phyloP scores from a whole-genome alignment of 2,113 vertebrate genomes.

The Rhadina sibilatrix region DNA sequence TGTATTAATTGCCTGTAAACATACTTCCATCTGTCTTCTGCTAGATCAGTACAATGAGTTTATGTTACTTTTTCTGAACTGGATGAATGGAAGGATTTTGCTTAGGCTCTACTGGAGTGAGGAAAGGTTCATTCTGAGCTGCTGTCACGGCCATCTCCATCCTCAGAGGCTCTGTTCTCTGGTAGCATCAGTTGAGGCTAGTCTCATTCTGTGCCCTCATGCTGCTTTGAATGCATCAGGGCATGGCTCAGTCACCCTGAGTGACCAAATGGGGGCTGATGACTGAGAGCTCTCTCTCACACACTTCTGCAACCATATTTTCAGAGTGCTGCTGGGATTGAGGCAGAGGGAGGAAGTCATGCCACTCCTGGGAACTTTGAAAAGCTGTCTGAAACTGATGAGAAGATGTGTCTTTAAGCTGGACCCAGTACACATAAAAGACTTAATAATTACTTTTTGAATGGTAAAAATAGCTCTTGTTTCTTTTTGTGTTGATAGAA shows the following conservation, averaged over 20 bases:
- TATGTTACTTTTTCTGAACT: neutral
- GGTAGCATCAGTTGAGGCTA: neutral
- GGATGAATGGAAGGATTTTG: neutral
- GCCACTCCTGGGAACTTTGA: neutral
- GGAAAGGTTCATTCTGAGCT: neutral
- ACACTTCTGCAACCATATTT: neutral
- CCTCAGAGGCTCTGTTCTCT: neutral
- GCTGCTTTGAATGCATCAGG: neutral
- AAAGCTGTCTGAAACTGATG: neutral
- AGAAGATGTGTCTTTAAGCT: neutral
- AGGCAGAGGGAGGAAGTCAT: accelerated
- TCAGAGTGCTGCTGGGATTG: neutral
- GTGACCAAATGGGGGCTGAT: neutral
- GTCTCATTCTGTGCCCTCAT: neutral
- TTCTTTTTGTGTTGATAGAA: neutral
- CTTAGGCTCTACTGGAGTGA: neutral
- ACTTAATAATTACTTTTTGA: neutral
- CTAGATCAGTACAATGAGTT: neutral
- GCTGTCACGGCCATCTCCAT: neutral
- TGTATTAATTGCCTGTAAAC: neutral
- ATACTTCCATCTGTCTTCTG: neutral
- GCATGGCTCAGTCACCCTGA: neutral
- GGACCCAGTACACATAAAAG: neutral
- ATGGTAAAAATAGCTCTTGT: neutral
- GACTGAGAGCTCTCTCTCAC: neutral